Base-by-base conservation (phyloP, 2,797 vertebrate species). In the Chloroceryle inda region DNA sequence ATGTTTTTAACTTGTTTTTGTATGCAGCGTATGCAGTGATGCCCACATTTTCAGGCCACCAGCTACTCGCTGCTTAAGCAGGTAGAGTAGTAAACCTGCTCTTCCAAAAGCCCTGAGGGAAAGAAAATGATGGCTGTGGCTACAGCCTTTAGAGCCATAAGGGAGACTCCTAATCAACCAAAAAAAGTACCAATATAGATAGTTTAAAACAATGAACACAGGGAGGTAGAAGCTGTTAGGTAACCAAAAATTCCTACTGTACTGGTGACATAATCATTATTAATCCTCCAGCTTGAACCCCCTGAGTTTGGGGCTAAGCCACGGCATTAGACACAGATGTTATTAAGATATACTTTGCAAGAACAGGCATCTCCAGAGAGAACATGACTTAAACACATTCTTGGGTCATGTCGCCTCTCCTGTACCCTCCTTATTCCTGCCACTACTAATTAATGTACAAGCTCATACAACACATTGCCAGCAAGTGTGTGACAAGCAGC, bases 371-470 rank as follows among this genome's bases (percentile, higher is more conserved):
- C 92, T 94, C 85, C 42, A n/a, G 71, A 73, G 88, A 92, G 16
- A 93, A 79, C 33, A 59, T 2, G 58, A 93, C 76, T 92, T 91
- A 79, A 76, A 87, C 74, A 74, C 9, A 89, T 78, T 85, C 68
- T 86, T 87, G 59, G 92, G 94, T 96, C 92, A 90, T 22, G 55
- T 85, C 88, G 87, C 67, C 22, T 85, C 63, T 96, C 71, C 59
- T 85, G 66, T 64, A 93, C 40, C 33, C 67, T 96, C 77, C 74
- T 82, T 53, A 88, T 59, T 89, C 71, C 83, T 92, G 88, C 86
- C 90, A 94, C 40, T 92, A 82, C 72, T 92, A 89, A 95, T 96
- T 96, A 91, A 94, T 12, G 81, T 89, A 75, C 81, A 63, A 91
- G 71, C 74, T 73, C 84, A 85, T 56, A 79, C 38, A 94, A 93